Conservation (phyloP, 2,888 invertebrate species). For the Sarcophaga carnaria region DNA sequence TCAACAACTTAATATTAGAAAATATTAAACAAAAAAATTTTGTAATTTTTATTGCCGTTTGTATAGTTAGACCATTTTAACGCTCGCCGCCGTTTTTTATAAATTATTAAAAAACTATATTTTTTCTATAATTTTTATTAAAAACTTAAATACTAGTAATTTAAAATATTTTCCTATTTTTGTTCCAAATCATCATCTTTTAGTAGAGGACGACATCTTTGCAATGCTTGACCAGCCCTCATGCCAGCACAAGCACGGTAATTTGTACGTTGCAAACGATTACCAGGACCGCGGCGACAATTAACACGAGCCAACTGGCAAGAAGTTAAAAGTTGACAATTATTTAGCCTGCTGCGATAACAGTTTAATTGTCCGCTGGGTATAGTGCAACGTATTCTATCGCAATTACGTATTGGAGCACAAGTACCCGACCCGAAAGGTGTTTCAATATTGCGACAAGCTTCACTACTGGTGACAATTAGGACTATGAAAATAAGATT, state of each 20-base stretch:
- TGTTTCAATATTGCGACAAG: conserved; percentile 54
- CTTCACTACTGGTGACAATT: not conserved
- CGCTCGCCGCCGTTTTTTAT: no score
- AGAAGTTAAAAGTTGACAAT: conserved; percentile 70
- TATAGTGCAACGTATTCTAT: conserved; percentile 37
- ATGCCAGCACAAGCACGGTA: conserved; percentile 58
- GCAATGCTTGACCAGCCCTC: conserved; percentile 44
- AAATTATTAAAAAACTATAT: no score
- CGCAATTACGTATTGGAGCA: conserved; percentile 43
- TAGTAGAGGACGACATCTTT: conserved; percentile 59
- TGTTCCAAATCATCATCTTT: no score
- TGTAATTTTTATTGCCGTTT: no score
- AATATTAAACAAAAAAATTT: no score
- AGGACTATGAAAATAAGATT: conserved; percentile 2
- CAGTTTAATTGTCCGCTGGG: conserved; percentile 68
- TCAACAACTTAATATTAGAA: no score
- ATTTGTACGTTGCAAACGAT: conserved; percentile 4
- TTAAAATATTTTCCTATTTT: not conserved
- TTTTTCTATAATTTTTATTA: not conserved
- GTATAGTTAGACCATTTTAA: no score
- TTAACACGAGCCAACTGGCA: conserved; percentile 73
- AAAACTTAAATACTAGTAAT: not conserved
- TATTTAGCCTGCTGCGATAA: conserved; percentile 70
- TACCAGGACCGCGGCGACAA: conserved; percentile 66
- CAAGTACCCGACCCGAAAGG: conserved; percentile 56